Evolutionary conservation across 2,888 invertebrate species (phyloP).

Genomic region (Gymnoscelis rufifasciata): DNA sequence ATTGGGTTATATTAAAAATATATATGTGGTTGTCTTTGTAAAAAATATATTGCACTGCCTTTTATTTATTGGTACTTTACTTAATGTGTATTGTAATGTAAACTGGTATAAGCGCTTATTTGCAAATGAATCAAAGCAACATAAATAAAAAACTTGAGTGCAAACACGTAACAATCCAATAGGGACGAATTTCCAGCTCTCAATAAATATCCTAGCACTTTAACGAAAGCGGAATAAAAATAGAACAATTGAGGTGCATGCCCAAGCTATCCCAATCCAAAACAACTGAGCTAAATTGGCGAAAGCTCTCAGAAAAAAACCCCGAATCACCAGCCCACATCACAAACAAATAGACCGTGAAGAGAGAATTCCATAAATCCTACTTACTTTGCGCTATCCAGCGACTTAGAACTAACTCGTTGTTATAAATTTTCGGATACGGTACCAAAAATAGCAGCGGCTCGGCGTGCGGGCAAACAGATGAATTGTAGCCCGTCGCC

Average conservation of each 20-base stretch:
- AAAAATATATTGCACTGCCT: too few relatives aligned
- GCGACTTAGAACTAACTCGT: constrained; percentile 72
- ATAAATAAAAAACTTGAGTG: not conserved
- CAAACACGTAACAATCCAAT: not conserved
- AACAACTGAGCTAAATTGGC: constrained; percentile 29
- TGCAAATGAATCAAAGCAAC: too few relatives aligned
- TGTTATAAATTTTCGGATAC: constrained; percentile 72
- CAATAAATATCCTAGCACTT: constrained; percentile 14
- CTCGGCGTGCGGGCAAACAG: constrained; percentile 73
- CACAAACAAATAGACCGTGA: constrained; percentile 58
- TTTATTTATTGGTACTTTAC: too few relatives aligned
- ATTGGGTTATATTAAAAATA: too few relatives aligned
- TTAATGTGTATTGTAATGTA: too few relatives aligned
- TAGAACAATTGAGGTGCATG: constrained; percentile 18
- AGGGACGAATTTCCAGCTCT: constrained; percentile 4
- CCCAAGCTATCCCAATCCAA: constrained; percentile 15
- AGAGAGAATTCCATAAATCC: constrained; percentile 62
- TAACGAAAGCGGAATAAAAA: constrained; percentile 14
- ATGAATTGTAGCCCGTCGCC: constrained; percentile 71
- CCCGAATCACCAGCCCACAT: constrained; percentile 30
- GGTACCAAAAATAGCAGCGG: constrained; percentile 71
- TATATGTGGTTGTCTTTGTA: too few relatives aligned
- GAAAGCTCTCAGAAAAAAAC: constrained; percentile 34
- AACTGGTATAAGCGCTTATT: too few relatives aligned
- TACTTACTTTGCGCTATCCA: constrained; percentile 67